Conservation (phyloP, 2,113 vertebrate species). For the Coracopsis vasa region DNA sequence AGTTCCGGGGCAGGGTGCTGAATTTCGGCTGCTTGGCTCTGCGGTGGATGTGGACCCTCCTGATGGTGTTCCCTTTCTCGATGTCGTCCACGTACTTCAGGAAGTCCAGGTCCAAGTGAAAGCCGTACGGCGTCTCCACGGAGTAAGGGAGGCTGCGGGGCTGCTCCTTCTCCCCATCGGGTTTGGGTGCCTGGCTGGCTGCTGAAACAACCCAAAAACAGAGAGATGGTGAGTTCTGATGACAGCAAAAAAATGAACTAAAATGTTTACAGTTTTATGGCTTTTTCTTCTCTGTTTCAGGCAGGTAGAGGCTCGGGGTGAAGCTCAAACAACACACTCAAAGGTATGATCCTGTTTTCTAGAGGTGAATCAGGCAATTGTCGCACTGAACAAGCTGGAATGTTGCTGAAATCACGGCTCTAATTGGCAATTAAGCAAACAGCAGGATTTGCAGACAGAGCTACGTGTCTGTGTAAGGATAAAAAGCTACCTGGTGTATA, state of each 20-base stretch:
- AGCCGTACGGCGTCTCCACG: slow-evolving; percentile 96
- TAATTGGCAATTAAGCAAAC: slow-evolving; percentile 33
- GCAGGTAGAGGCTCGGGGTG: background rate
- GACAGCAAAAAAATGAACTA: background rate
- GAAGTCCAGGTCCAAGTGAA: slow-evolving; percentile 96
- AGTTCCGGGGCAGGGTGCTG: slow-evolving; percentile 94
- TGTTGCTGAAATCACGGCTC: slow-evolving; percentile 4
- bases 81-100: slow-evolving; percentile 98
- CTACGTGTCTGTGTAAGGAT: background rate
- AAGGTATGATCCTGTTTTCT: background rate
- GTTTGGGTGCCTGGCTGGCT: slow-evolving; percentile 77
- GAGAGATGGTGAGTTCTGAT: background rate
- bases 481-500: background rate
- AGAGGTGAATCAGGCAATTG: background rate
- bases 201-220: slow-evolving; percentile 69
- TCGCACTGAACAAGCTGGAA: background rate
- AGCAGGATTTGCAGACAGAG: background rate
- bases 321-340: background rate
- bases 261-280: background rate
- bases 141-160: slow-evolving; percentile 91
- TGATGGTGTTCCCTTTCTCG: slow-evolving; percentile 97
- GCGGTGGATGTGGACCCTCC: slow-evolving; percentile 90
- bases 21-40: slow-evolving; percentile 91
- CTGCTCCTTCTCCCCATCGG: slow-evolving; percentile 76
- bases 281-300: background rate